Conservation (phyloP, 2,113 vertebrate species). For the Boulengeromyrus knoepffleri region DNA sequence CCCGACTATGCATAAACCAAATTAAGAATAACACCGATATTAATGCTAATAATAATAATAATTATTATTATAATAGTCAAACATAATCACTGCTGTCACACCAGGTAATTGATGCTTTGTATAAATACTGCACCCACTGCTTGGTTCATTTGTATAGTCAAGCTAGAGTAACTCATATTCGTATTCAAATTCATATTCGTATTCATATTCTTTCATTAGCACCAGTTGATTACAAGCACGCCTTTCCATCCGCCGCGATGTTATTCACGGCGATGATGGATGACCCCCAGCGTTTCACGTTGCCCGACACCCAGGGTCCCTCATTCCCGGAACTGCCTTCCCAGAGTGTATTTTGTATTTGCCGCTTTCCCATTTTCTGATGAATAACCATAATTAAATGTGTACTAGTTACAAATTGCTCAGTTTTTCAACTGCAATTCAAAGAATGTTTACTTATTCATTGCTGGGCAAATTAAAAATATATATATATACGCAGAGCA, state of each 20-base stretch:
- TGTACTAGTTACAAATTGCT: neutral
- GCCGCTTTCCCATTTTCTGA: neutral
- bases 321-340: neutral
- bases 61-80: neutral
- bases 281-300: neutral
- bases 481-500: neutral
- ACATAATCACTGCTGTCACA: neutral
- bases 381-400: slow-evolving; percentile 4
- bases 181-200: neutral
- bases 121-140: neutral
- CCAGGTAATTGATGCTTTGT: neutral
- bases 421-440: neutral
- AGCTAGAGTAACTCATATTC: neutral
- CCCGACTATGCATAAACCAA: neutral
- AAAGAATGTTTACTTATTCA: slow-evolving; percentile 5
- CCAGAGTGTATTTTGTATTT: neutral
- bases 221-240: neutral
- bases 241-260: neutral
- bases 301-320: neutral
- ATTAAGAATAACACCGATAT: neutral
- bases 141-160: neutral
- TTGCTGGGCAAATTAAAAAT: neutral
- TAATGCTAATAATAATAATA: neutral
- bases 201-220: neutral
- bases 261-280: neutral